These are phyloP conservation scores for Mico argentatus DNA, from an alignment of 2,797 vertebrate species.

Conservation along the genomic window DNA sequence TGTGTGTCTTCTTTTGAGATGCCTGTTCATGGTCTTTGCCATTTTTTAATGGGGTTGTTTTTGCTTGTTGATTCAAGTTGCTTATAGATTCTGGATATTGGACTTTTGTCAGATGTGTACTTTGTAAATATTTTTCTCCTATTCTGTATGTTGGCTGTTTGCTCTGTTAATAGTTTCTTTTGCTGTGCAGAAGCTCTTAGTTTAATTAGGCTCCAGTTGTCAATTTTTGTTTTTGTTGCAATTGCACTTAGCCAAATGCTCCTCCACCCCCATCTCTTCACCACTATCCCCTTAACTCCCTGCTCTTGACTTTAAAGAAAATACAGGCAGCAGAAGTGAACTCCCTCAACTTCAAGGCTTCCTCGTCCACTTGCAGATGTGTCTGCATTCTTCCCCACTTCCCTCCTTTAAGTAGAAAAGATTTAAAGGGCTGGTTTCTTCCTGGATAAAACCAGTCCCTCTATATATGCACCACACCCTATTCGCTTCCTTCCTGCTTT, in stretches of 20 bases:
- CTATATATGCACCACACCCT: background rate
- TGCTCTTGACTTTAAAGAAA: background rate
- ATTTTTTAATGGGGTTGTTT: background rate
- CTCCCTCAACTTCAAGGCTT: fast-evolving
- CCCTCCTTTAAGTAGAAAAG: background rate
- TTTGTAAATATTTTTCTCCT: background rate
- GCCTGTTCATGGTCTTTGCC: background rate
- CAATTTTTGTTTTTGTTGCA: background rate
- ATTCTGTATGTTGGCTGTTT: background rate
- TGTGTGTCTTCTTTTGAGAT: background rate
- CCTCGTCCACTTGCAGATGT: background rate
- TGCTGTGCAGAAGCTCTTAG: background rate
- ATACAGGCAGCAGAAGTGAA: background rate
- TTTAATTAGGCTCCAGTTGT: background rate
- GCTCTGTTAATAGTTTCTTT: background rate
- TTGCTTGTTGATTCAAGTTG: background rate
- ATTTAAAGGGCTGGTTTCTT: background rate
- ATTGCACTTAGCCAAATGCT: background rate
- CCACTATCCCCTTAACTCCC: fast-evolving
- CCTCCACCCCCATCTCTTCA: no score
- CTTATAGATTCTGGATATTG: background rate
- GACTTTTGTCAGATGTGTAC: background rate
- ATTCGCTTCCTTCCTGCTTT: background rate
- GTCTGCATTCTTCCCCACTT: background rate
- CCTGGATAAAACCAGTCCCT: background rate